Base-by-base conservation (phyloP, 2,797 vertebrate species). In the Denticeps clupeoides region DNA sequence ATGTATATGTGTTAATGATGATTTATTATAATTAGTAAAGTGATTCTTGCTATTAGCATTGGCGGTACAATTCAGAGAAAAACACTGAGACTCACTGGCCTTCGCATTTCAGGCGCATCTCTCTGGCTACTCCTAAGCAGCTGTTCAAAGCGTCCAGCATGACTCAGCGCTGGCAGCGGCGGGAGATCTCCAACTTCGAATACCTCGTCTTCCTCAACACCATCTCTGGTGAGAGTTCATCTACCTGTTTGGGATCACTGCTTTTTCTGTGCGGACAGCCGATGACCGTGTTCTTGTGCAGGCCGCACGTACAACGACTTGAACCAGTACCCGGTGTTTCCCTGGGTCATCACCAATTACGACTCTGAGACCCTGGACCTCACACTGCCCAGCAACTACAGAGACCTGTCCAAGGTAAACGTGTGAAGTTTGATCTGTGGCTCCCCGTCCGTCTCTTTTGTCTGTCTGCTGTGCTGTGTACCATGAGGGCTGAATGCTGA, bases 361-460 rank as follows among this genome's bases (percentile, higher is more conserved):
- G 95, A 99, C 45, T 88, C 90, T 3, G 89, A 87, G 56, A 89
- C 92, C 49, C 63, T 99, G 72, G 95, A 99, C 74, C 87, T 99
- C 58, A 97, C 92, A n/a, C 83, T 99, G 65, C 93, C 95, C 41
- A 97, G 91, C 81, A 99, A 97, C 82, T 99, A 92, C 80, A 88
- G 95, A 78, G 95, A 99, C 80, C 83, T 99, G 56, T 98, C 94
- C 53, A 99, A 98, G 90, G 95, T 99, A 79, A n/a, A n/a, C n/a
- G n/a, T n/a, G n/a, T n/a, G n/a, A n/a, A n/a, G n/a, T 32, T n/a
- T 7, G 7, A 32, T 5, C 7, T 12, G 16, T 19, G 32, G 35
- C 32, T 16, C 32, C 32, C 7, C 15, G 15, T 13, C 15, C 15
- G 15, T 35, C 32, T 18, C 15, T 11, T 10, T 32, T 4, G 28